These are phyloP conservation scores for Dendronephthya gigantea DNA, from an alignment of 64 coral and sea anemone genomes.

Conservation along the genomic window DNA sequence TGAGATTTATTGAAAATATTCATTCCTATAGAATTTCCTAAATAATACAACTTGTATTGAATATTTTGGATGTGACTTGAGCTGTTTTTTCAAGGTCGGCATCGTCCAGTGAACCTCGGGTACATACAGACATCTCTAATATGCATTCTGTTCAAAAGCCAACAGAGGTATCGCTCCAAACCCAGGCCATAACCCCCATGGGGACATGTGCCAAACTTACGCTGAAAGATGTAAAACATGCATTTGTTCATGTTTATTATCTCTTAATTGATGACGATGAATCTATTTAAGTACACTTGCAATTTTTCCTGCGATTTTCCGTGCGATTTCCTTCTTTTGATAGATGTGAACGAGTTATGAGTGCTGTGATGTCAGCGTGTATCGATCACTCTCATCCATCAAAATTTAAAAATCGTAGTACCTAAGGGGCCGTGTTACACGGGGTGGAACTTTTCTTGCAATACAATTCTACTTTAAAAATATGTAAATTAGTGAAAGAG, in stretches of 20 bases:
- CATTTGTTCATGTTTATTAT: too few species aligned
- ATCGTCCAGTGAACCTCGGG: slow-evolving; percentile 84
- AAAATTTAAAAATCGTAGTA: too few species aligned
- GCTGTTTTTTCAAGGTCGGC: slow-evolving; percentile 39
- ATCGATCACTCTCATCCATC: too few species aligned
- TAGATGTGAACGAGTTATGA: too few species aligned
- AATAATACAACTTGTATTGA: background rate
- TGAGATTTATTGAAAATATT: background rate
- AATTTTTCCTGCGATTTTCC: too few species aligned
- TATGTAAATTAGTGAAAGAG: slow-evolving; percentile 56
- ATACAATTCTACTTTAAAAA: too few species aligned
- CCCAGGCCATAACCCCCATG: slow-evolving; percentile 96
- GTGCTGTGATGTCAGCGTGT: too few species aligned
- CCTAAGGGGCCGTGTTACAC: too few species aligned
- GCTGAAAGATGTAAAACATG: slow-evolving; percentile 26
- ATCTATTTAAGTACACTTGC: too few species aligned
- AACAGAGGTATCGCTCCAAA: slow-evolving; percentile 80
- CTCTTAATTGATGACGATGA: too few species aligned
- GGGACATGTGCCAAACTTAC: slow-evolving; percentile 87
- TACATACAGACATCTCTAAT: slow-evolving; percentile 94
- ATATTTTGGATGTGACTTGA: background rate
- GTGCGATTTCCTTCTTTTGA: too few species aligned
- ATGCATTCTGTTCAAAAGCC: slow-evolving; percentile 81
- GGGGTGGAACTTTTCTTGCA: too few species aligned
- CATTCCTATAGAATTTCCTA: background rate